These are phyloP conservation scores for Amphimedon queenslandica DNA, from an alignment of 37 sponge, comb jelly and placozoan genomes.

Conservation along the genomic window DNA sequence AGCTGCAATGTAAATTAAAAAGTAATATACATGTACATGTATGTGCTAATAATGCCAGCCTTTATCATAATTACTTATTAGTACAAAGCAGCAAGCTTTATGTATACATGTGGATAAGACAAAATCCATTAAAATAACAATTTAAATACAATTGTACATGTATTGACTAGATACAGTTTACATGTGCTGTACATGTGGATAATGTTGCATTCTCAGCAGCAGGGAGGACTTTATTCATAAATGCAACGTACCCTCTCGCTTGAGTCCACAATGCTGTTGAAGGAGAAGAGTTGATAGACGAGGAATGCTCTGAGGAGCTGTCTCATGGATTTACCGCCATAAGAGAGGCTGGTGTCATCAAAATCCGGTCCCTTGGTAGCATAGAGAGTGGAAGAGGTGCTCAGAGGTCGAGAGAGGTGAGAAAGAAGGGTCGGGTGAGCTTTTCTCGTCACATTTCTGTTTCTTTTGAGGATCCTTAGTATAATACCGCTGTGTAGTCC, in stretches of 20 bases:
- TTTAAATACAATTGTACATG: too few relatives aligned
- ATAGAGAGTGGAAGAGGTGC: background rate
- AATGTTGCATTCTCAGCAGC: too few relatives aligned
- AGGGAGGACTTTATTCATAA: too few relatives aligned
- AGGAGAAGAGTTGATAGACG: slow-evolving; percentile 51
- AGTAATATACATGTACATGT: background rate
- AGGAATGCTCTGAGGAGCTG: slow-evolving; percentile 59
- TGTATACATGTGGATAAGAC: too few relatives aligned
- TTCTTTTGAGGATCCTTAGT: too few relatives aligned
- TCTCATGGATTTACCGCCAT: slow-evolving; percentile 21
- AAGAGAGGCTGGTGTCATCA: slow-evolving; percentile 28
- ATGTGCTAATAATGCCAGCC: too few relatives aligned
- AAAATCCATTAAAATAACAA: too few relatives aligned
- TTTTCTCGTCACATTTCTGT: too few relatives aligned
- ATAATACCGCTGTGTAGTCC: too few relatives aligned
- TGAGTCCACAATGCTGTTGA: slow-evolving; percentile 25
- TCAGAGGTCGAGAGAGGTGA: slow-evolving; percentile 11
- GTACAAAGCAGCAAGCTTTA: too few relatives aligned
- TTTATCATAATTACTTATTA: background rate
- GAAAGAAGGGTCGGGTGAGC: slow-evolving; percentile 9
- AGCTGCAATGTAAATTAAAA: slow-evolving; percentile 21
- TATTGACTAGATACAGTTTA: too few relatives aligned
- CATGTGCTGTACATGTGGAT: too few relatives aligned
- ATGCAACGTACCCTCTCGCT: slow-evolving; percentile 43
- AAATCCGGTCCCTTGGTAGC: slow-evolving; percentile 24